Base-by-base conservation (phyloP, 2,797 vertebrate species). In the Percopsis omiscomaycus region DNA sequence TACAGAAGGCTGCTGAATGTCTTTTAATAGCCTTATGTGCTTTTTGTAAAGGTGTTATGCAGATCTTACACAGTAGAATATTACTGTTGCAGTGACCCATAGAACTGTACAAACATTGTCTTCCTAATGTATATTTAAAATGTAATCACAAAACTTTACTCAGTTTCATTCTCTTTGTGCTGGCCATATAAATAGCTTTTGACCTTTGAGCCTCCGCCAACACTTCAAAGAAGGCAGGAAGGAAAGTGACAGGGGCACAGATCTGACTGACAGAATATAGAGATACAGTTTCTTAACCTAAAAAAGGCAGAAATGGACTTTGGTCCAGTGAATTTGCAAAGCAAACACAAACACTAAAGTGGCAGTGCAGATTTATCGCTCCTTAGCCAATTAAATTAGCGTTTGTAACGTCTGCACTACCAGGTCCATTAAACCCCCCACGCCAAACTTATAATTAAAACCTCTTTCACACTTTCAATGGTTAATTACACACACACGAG, bases 401-500 rank as follows among this genome's bases (percentile, higher is more conserved):
- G 70, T 81, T 75, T 75, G 72, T 71, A 84, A 82, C 64, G 74
- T 84, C 80, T 58, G 71, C 71, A 80, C 69, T 69, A 71, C 77
- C 77, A 81, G 87, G 83, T 84, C 75, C 66, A 89, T 84, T 83
- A 82, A 85, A 85, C 67, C 68, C 66, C 68, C 66, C 61, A 79
- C 52, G 72, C 68, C 61, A 78, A 84, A 83, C 80, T 85, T 84
- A 85, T 88, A 87, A 88, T 89, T 86, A 89, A 55, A 78, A 74
- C 68, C 77, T 61, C 68, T 78, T 81, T 73, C 75, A 78, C 68
- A 66, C 69, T 85, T 71, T 83, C 83, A 86, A 84, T 86, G 78
- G 75, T 81, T 88, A 87, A 89, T 88, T 85, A 89, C 56, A 79
- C 64, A 73, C 62, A 68, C n/a, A 71, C 51, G 75, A 76, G 69